phyloP scores from a whole-genome alignment of 1,140 invertebrate species.

The Camponotus floridanus region DNA sequence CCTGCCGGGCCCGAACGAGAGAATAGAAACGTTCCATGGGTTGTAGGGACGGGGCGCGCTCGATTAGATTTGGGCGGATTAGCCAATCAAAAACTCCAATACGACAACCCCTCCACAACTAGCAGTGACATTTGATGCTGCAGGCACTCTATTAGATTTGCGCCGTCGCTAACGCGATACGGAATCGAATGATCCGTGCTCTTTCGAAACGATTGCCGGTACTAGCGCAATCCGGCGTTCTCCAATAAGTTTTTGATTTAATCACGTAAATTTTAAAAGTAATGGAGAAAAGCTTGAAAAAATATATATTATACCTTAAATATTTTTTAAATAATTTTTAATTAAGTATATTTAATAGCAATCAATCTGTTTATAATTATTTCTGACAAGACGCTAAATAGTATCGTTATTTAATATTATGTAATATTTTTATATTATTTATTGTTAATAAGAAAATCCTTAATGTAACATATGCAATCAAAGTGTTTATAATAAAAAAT shows the following conservation, averaged over 20 bases:
- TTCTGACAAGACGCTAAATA: neutral
- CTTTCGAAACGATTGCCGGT: constrained; percentile 79
- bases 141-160: constrained; percentile 84
- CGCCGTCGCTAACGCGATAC: constrained; percentile 83
- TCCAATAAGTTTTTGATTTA: constrained; percentile 56
- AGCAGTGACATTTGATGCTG: constrained; percentile 85
- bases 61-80: constrained; percentile 86
- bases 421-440: neutral
- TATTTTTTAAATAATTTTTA: neutral
- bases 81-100: constrained; percentile 86
- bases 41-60: constrained; percentile 67
- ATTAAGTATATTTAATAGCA: neutral
- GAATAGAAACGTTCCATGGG: constrained; percentile 56
- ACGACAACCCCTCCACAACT: constrained; percentile 78
- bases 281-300: neutral
- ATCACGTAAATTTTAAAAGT: constrained; percentile 38
- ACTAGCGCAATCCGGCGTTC: constrained; percentile 36
- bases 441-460: neutral
- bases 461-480: neutral
- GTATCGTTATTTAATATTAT: neutral
- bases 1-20: constrained; percentile 53
- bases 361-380: neutral
- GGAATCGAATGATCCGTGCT: constrained; percentile 83
- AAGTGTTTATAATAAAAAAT: neutral
- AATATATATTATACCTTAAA: neutral